Evolutionary conservation across 2,888 invertebrate genomes (phyloP).

Genomic region (Cosmopolites sordidus): DNA sequence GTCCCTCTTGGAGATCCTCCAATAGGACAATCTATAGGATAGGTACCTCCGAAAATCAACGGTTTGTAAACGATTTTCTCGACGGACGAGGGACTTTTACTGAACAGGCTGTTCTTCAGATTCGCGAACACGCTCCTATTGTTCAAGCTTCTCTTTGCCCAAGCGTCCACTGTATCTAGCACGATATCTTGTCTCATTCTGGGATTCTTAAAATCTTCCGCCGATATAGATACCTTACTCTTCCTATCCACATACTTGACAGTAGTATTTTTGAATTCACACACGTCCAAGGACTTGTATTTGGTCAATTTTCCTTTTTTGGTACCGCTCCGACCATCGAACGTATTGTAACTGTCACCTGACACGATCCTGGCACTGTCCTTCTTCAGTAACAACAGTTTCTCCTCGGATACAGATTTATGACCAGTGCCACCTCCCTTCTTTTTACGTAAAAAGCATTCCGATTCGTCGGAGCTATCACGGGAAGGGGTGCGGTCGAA

Average conservation of each 20-base stretch:
- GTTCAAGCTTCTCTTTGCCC: slow-evolving; percentile 48
- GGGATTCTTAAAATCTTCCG: slow-evolving; percentile 43
- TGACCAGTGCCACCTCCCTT: slow-evolving; percentile 40
- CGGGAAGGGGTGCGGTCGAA: slow-evolving; percentile 31
- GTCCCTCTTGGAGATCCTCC: slow-evolving; percentile 19
- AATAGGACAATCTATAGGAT: slow-evolving; percentile 74
- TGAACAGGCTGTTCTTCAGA: slow-evolving; percentile 44
- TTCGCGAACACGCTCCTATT: slow-evolving; percentile 42
- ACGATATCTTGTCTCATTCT: slow-evolving; percentile 53
- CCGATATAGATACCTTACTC: slow-evolving; percentile 45
- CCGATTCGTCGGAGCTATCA: slow-evolving; percentile 45
- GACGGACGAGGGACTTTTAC: slow-evolving; percentile 33
- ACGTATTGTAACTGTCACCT: slow-evolving; percentile 42
- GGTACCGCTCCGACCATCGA: slow-evolving; percentile 43
- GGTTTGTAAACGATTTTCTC: slow-evolving; percentile 54
- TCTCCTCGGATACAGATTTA: slow-evolving; percentile 42
- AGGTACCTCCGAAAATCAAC: slow-evolving; percentile 80
- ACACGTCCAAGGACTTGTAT: slow-evolving; percentile 44
- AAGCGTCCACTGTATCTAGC: slow-evolving; percentile 60
- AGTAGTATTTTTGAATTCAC: slow-evolving; percentile 36
- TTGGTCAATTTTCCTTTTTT: slow-evolving; percentile 41
- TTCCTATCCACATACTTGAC: slow-evolving; percentile 44
- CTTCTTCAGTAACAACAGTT: slow-evolving; percentile 32
- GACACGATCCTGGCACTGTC: slow-evolving; percentile 43
- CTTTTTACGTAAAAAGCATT: slow-evolving; percentile 32